A percentile compares a stretch with the other conserved stretches of the same genome.
Evolutionary conservation across 2,113 vertebrate genomes (phyloP).

Genomic region (Rissa tridactyla): DNA sequence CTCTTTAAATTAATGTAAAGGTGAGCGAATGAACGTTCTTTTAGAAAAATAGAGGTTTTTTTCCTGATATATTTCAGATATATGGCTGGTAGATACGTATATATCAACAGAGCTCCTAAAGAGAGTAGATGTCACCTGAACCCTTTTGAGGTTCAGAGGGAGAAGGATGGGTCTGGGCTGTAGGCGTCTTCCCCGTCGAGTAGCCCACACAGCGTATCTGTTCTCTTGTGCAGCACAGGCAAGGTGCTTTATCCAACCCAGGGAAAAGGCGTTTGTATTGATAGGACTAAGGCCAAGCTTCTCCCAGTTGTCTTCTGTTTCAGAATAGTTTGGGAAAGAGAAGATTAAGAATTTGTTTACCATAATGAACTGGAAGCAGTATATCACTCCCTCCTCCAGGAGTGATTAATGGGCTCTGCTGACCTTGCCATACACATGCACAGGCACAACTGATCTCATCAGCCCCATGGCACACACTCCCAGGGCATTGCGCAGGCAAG

Average conservation of each 20-base stretch:
- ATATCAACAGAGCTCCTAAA: background rate
- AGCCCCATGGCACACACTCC: background rate
- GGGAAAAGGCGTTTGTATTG: background rate
- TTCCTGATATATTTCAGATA: background rate
- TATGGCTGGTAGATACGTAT: background rate
- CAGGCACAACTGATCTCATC: background rate
- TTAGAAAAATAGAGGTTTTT: background rate
- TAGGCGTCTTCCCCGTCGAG: background rate
- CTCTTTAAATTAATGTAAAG: background rate
- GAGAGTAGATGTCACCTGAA: background rate
- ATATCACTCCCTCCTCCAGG: background rate
- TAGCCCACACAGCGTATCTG: background rate
- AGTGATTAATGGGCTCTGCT: background rate
- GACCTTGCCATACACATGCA: background rate
- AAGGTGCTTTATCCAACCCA: background rate
- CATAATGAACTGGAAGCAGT: background rate
- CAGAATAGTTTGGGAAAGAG: background rate
- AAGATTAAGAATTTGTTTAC: background rate
- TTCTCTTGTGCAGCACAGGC: accelerated
- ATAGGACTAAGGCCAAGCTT: background rate
- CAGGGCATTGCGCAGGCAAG: background rate
- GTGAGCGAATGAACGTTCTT: background rate
- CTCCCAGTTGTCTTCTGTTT: background rate
- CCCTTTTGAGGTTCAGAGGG: background rate
- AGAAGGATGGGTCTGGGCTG: background rate